Conservation (phyloP, 2,113 vertebrate genomes). For the Poecile atricapillus region DNA sequence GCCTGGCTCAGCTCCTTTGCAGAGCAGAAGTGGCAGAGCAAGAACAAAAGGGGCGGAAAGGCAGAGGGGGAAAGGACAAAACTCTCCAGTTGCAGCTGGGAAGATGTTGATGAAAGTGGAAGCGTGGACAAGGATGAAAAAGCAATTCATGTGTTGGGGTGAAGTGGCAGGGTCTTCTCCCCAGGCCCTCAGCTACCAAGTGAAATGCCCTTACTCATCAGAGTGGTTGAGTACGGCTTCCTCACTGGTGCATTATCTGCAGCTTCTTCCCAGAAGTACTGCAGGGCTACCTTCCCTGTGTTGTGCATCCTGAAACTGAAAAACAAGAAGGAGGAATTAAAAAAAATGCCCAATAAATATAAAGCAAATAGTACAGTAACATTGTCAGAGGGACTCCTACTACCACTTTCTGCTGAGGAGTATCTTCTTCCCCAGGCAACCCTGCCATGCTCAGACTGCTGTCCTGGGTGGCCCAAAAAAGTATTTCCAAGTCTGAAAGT, state of each 20-base stretch:
- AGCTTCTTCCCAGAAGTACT: slow-evolving; percentile 77
- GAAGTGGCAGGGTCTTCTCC: neutral
- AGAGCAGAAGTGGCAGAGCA: neutral
- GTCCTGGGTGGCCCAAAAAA: neutral
- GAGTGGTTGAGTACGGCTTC: neutral
- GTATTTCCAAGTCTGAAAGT: neutral
- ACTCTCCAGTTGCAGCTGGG: neutral
- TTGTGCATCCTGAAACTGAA: slow-evolving; percentile 74
- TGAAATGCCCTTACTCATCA: neutral
- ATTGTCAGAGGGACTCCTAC: neutral
- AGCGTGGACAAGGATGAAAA: neutral
- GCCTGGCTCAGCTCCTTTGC: neutral
- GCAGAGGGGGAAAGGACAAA: neutral
- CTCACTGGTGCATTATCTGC: slow-evolving; percentile 33
- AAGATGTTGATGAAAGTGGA: neutral
- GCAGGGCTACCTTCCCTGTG: slow-evolving; percentile 74
- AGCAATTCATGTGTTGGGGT: neutral
- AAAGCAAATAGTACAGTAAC: neutral
- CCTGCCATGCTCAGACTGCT: neutral
- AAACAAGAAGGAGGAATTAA: neutral
- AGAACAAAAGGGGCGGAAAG: neutral
- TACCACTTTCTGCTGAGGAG: neutral
- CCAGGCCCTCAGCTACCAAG: neutral
- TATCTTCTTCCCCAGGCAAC: neutral
- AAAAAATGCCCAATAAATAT: neutral